Evolutionary conservation across 2,888 invertebrate genomes (phyloP).

Genomic region (Pseudoips prasinana): DNA sequence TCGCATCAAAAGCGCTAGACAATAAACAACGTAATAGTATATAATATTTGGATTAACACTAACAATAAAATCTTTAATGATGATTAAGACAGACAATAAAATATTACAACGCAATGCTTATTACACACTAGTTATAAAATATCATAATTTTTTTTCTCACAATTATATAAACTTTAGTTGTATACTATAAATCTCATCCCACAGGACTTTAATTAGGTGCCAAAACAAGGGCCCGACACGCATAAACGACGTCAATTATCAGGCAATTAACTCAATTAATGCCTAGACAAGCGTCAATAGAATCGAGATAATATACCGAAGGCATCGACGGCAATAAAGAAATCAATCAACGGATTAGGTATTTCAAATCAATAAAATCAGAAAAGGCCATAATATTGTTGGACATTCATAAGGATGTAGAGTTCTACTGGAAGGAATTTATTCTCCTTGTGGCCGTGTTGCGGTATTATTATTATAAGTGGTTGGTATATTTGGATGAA

Average conservation of each 20-base stretch:
- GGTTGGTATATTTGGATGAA: no score
- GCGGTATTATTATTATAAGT: neutral
- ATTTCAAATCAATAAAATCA: conserved; percentile 81
- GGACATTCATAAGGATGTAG: conserved; percentile 44
- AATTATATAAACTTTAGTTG: conserved; percentile 14
- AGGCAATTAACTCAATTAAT: conserved; percentile 74
- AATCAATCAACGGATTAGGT: conserved; percentile 80
- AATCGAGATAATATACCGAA: conserved; percentile 62
- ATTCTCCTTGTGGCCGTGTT: conserved; percentile 21
- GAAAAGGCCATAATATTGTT: conserved; percentile 65
- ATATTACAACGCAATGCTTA: conserved; percentile 15
- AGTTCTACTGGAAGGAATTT: conserved; percentile 45
- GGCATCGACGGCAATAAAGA: conserved; percentile 73
- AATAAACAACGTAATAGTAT: no score
- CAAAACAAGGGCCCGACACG: conserved; percentile 67
- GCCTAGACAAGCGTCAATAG: conserved; percentile 67
- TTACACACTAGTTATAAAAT: conserved; percentile 26
- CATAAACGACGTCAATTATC: conserved; percentile 71
- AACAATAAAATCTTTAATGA: no score
- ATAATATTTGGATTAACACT: no score
- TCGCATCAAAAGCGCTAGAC: no score
- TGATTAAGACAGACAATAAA: no score
- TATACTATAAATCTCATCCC: conserved; percentile 33
- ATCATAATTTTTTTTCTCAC: conserved; percentile 34
- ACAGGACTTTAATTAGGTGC: conserved; percentile 73